A percentile compares a stretch with the other conserved stretches of the same genome.
Conservation (phyloP, 2,888 invertebrate genomes). For the Parascotia fuliginaria region DNA sequence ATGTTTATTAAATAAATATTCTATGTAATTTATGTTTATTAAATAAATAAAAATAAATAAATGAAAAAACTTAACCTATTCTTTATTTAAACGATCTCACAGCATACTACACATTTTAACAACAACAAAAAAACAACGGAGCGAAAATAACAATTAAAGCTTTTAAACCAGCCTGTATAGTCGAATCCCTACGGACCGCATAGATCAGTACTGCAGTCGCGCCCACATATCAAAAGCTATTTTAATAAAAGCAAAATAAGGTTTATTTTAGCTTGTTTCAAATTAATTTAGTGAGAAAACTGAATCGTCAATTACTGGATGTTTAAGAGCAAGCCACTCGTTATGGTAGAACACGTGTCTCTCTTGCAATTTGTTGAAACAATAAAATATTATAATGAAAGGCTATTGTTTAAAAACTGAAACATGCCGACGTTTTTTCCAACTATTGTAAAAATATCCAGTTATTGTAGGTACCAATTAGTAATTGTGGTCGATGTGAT, state of each 20-base stretch:
- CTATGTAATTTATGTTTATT: too few relatives aligned
- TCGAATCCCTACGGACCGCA: constrained; percentile 55
- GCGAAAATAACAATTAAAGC: constrained; percentile 28
- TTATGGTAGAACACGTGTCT: constrained; percentile 47
- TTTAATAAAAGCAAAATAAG: constrained; percentile 35
- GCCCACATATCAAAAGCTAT: constrained; percentile 34
- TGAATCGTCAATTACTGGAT: constrained; percentile 65
- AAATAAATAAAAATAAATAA: too few relatives aligned
- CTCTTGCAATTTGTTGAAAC: constrained; percentile 37
- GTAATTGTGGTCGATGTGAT: background rate
- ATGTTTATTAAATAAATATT: too few relatives aligned
- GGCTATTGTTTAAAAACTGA: background rate
- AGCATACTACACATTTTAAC: background rate
- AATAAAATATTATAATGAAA: constrained; percentile 38
- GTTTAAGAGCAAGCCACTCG: constrained; percentile 51
- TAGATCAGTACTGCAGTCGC: constrained; percentile 52
- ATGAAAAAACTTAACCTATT: too few relatives aligned
- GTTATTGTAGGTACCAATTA: background rate
- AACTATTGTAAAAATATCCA: constrained; percentile 1
- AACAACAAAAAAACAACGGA: constrained; percentile 9
- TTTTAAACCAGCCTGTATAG: constrained; percentile 58
- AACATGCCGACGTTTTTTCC: background rate
- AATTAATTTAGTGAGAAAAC: constrained; percentile 44
- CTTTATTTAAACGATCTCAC: too few relatives aligned
- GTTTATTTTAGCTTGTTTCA: constrained; percentile 35